A percentile compares a stretch with the other conserved stretches of the same genome.
Evolutionary conservation across 2,113 vertebrate genomes (phyloP).

Genomic region (human (Homo sapiens)): DNA sequence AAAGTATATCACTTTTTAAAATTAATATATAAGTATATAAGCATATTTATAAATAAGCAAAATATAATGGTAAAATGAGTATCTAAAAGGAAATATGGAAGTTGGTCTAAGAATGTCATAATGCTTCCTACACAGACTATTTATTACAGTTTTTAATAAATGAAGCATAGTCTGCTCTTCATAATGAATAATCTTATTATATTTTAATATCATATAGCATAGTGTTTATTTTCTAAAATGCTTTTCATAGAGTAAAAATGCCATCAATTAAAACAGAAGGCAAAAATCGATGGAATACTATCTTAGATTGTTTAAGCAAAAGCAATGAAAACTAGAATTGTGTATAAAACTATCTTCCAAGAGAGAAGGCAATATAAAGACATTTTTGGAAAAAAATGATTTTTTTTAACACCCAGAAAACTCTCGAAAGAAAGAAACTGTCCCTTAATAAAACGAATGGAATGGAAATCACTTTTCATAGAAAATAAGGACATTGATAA

Average conservation of each 20-base stretch:
- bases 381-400: not conserved
- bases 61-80: not conserved
- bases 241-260: not conserved
- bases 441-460: not conserved
- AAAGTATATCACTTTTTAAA: not conserved
- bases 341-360: not conserved
- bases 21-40: not conserved
- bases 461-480: not conserved
- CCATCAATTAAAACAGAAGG: not conserved
- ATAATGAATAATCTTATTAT: not conserved
- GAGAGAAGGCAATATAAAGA: not conserved
- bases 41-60: not conserved
- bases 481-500: not conserved
- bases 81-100: not conserved
- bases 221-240: conserved; percentile 3
- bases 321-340: not conserved
- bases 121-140: not conserved
- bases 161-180: not conserved
- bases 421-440: not conserved
- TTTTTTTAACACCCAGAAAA: not conserved
- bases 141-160: not conserved
- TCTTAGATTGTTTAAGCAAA: not conserved
- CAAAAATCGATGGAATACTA: not conserved
- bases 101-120: not conserved
- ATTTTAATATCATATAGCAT: not conserved